Evolutionary conservation across 1,140 invertebrate species (phyloP), one percentile per base, ranked within the genome.

Genomic region (Linepithema humile): DNA sequence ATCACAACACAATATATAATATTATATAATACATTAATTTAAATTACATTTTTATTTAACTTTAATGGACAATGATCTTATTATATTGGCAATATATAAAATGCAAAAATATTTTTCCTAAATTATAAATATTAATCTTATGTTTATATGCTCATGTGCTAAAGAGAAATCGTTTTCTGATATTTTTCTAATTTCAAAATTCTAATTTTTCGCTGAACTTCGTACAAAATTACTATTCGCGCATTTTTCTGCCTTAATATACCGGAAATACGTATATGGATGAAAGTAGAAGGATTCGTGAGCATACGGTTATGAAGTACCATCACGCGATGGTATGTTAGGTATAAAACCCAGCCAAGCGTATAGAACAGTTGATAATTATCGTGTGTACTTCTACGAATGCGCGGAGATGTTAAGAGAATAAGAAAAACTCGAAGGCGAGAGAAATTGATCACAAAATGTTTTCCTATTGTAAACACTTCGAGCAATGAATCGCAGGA

Each of bases 201-300:
- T 73, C 40, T 10, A 38, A 73, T 72, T 38, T 43, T 35, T 57
- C 26, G 9, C 12, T 57, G 35, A 32, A 3, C 17, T 35, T 35
- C 17, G 23, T 40, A 48, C n/a, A 10, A 15, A 23, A 77, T 48
- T 77, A 32, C 2, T 62, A 35, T 9, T 65, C 15, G 12, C n/a
- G 12, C 15, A 38, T 74, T 38, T 26, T 10, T 20, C 32, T 32
- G 12, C 35, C 73, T 77, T 65, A 23, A 32, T 64, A 62, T 10
- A 17, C 40, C 59, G 40, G 43, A 77, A 77, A 48, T 5, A 77
- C 2, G n/a, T 32, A 32, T 40, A 0, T 6, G 59, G 59, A 78
- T 78, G 62, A 78, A 78, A 78, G 62, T 78, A 55, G 45, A 78
- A 78, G 45, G 48, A 78, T 78, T 53, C 35, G 35, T 40, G 45